phyloP scores from a whole-genome alignment of 2,888 invertebrate genomes.

The Ennomos quercinarius region DNA sequence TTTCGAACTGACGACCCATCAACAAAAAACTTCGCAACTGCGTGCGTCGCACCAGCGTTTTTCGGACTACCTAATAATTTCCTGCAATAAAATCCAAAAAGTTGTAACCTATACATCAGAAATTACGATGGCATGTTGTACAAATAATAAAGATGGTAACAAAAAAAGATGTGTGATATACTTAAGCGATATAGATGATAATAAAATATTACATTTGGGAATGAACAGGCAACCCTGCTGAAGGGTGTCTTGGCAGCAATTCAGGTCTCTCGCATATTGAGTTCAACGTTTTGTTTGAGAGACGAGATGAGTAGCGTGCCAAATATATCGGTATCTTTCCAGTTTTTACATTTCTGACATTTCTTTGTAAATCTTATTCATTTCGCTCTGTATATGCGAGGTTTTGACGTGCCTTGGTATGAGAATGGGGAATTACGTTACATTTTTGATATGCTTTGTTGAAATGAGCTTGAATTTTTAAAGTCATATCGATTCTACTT shows the following conservation, averaged over 20 bases:
- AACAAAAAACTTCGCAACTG: too few species aligned
- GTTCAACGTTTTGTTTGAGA: constrained; percentile 73
- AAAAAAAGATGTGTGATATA: too few species aligned
- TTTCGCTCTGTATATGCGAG: constrained; percentile 12
- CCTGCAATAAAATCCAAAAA: too few species aligned
- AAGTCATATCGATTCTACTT: background rate
- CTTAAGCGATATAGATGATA: too few species aligned
- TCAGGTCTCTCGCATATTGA: constrained; percentile 71
- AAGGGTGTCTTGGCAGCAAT: constrained; percentile 71
- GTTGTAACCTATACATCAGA: too few species aligned
- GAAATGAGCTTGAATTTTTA: too few species aligned
- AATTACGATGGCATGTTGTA: too few species aligned
- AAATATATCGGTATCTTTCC: constrained; percentile 70
- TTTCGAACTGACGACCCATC: too few species aligned
- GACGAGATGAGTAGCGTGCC: constrained; percentile 56
- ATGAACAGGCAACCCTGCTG: constrained; percentile 37
- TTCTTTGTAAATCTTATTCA: constrained; percentile 31
- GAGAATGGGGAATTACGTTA: constrained; percentile 8
- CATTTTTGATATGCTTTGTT: background rate
- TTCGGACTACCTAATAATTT: too few species aligned
- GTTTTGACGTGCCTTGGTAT: constrained; percentile 19
- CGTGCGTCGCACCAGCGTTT: too few species aligned
- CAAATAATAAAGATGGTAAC: too few species aligned
- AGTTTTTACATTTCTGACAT: constrained; percentile 58
- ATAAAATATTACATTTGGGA: background rate